Evolutionary conservation across 2,888 invertebrate genomes (phyloP).

Genomic region (Aphidius colemani): DNA sequence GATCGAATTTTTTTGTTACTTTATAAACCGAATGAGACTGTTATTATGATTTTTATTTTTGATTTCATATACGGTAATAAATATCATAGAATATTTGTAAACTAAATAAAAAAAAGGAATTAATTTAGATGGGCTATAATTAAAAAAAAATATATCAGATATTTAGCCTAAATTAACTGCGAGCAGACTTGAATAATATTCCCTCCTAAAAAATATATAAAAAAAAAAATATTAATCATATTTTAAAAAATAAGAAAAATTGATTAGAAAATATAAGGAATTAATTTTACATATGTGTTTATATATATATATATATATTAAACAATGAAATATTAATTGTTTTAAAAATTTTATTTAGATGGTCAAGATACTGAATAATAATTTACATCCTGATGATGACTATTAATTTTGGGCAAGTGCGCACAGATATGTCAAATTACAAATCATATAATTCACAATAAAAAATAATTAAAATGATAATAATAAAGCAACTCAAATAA

Average conservation of each 20-base stretch:
- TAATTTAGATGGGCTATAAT: conserved; percentile 19
- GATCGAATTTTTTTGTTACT: neutral
- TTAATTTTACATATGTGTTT: conserved; percentile 39
- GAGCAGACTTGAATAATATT: conserved; percentile 26
- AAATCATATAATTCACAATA: conserved; percentile 15
- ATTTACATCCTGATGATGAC: neutral
- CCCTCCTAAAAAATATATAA: conserved; percentile 28
- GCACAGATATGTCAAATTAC: conserved; percentile 4
- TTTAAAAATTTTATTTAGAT: conserved; percentile 35
- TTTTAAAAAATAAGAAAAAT: conserved; percentile 34
- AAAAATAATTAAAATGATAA: conserved; percentile 13
- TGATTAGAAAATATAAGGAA: conserved; percentile 53
- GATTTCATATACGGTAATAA: neutral
- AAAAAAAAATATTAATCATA: conserved; percentile 29
- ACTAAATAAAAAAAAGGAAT: conserved; percentile 17
- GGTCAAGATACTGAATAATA: conserved; percentile 44
- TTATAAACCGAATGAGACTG: neutral
- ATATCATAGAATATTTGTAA: conserved; percentile 9
- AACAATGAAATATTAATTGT: conserved; percentile 40
- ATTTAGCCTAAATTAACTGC: conserved; percentile 18
- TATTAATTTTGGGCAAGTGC: too few species aligned
- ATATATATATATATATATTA: too few species aligned
- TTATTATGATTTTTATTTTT: conserved; percentile 1
- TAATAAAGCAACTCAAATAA: conserved; percentile 42
- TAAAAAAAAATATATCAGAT: conserved; percentile 5